These are phyloP conservation scores for Clivina fossor DNA, from an alignment of 2,888 invertebrate genomes.

Conservation along the genomic window DNA sequence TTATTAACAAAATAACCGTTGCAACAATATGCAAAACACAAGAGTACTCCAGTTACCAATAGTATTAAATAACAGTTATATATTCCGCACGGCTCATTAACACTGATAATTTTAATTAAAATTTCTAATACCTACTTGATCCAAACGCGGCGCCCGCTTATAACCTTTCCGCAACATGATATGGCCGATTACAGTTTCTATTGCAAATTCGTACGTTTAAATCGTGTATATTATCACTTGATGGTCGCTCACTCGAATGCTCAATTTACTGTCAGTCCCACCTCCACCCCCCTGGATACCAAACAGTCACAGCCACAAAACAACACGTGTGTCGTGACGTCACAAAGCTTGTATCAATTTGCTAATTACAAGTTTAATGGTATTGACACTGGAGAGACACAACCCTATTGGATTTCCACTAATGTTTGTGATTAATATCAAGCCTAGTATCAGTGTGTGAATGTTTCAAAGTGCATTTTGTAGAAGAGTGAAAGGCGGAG, in stretches of 20 bases:
- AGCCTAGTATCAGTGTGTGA: slow-evolving; percentile 13
- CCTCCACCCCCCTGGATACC: neutral
- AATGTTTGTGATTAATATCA: slow-evolving; percentile 28
- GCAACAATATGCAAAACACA: too few relatives aligned
- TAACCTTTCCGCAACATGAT: too few relatives aligned
- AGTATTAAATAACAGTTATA: too few relatives aligned
- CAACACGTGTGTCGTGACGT: slow-evolving; percentile 19
- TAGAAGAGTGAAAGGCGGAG: too few relatives aligned
- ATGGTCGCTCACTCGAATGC: slow-evolving; percentile 19
- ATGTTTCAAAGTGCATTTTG: too few relatives aligned
- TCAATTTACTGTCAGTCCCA: slow-evolving; percentile 17
- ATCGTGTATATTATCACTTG: slow-evolving; percentile 26
- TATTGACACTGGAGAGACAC: slow-evolving; percentile 33
- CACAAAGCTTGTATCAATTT: slow-evolving; percentile 34
- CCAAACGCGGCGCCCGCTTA: too few relatives aligned
- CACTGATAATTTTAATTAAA: neutral
- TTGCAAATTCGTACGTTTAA: slow-evolving; percentile 19
- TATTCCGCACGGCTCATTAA: neutral
- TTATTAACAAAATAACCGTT: too few relatives aligned
- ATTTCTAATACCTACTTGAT: too few relatives aligned
- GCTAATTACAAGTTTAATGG: slow-evolving; percentile 34
- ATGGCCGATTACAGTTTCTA: too few relatives aligned
- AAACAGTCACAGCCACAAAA: too few relatives aligned
- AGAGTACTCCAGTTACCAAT: too few relatives aligned
- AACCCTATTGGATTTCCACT: slow-evolving; percentile 29